Conservation (phyloP, 2,888 invertebrate species). For the Allolobophora icterica region DNA sequence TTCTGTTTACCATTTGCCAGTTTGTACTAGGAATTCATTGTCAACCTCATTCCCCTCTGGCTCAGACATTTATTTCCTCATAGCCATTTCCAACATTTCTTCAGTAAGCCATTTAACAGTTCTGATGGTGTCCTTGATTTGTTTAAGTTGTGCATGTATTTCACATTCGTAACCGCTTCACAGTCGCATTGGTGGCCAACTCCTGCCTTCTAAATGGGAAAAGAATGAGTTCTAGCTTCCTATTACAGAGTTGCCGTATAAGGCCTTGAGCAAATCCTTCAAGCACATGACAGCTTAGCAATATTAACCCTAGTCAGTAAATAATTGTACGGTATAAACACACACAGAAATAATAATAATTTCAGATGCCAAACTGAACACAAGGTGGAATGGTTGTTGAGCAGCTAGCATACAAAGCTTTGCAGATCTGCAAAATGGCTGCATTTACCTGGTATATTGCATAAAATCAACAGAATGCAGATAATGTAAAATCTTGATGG, state of each 20-base stretch:
- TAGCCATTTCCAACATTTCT: not conserved
- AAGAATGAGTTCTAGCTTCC: not conserved
- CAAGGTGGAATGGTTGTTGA: not conserved
- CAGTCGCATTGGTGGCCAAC: not conserved
- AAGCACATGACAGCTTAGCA: not conserved
- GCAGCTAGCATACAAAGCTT: not conserved
- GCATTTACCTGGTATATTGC: not conserved
- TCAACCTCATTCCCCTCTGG: not conserved
- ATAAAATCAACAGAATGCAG: not conserved
- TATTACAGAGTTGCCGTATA: not conserved
- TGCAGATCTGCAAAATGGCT: not conserved
- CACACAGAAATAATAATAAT: not conserved
- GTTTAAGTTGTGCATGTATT: not conserved
- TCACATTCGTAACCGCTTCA: not conserved
- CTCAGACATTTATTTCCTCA: not conserved
- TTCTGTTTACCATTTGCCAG: not conserved
- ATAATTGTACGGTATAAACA: not conserved
- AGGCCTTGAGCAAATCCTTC: constrained; percentile 10
- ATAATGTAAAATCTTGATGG: not conserved
- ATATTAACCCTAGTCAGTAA: not conserved
- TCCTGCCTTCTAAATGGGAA: not conserved
- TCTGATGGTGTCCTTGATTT: not conserved
- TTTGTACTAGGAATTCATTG: not conserved
- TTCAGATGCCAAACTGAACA: not conserved
- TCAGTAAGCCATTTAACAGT: no score